These are phyloP conservation scores for Archips crataeganus DNA, from an alignment of 2,888 invertebrate species.

Conservation along the genomic window DNA sequence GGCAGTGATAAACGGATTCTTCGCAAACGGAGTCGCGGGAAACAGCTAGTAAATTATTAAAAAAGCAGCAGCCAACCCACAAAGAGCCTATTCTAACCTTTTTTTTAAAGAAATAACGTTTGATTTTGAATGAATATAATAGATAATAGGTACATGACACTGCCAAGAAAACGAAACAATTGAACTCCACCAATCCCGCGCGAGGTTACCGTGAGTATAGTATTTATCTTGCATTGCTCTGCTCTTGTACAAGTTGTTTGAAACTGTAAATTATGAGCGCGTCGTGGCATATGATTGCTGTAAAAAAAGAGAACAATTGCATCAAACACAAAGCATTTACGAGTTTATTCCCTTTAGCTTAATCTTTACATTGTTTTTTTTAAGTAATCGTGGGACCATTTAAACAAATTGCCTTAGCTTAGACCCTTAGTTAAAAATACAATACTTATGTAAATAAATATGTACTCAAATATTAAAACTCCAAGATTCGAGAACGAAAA, in stretches of 20 bases:
- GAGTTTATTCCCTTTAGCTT: too few species aligned
- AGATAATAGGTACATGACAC: not conserved
- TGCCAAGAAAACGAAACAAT: not conserved
- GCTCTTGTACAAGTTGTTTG: slow-evolving; percentile 1
- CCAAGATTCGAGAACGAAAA: too few species aligned
- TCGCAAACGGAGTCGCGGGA: too few species aligned
- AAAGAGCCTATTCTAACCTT: not conserved
- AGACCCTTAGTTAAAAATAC: too few species aligned
- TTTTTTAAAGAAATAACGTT: not conserved
- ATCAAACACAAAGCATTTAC: not conserved
- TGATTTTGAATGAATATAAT: not conserved
- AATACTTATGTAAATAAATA: too few species aligned
- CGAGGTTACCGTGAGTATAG: not conserved
- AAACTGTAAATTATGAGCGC: slow-evolving; percentile 1
- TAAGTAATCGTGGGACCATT: too few species aligned
- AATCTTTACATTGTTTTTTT: too few species aligned
- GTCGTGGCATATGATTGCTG: slow-evolving; percentile 14
- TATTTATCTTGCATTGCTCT: not conserved
- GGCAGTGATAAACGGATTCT: too few species aligned
- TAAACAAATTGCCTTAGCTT: too few species aligned
- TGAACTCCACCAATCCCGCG: not conserved
- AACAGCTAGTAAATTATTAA: too few species aligned
- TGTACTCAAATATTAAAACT: too few species aligned
- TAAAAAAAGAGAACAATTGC: not conserved
- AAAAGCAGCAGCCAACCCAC: too few species aligned